phyloP scores from a whole-genome alignment of 2,797 vertebrate species.

The Sebastes jordani region DNA sequence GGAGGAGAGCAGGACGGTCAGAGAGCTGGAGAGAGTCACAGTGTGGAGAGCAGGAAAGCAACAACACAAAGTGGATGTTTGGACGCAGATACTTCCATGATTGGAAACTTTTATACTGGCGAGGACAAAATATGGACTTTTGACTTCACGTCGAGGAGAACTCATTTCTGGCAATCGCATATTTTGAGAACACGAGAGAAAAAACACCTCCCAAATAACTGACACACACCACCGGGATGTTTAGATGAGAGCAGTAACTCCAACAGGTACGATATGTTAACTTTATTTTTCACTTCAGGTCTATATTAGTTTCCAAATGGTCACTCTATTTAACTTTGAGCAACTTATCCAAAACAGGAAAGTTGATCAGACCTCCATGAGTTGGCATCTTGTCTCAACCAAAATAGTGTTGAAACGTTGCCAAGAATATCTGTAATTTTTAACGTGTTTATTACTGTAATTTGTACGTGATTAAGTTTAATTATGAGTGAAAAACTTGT shows the following conservation, averaged over 20 bases:
- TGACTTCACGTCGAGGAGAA: neutral
- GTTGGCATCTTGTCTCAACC: neutral
- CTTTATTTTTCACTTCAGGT: neutral
- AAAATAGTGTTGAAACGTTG: neutral
- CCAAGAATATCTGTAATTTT: too few species aligned
- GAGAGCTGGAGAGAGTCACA: slow-evolving; percentile 10
- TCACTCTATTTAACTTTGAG: neutral
- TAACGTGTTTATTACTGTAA: neutral
- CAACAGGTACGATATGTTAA: slow-evolving; percentile 41
- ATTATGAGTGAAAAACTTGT: neutral
- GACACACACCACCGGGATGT: slow-evolving; percentile 15
- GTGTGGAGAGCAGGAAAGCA: neutral
- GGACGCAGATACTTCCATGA: neutral
- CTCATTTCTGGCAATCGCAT: neutral
- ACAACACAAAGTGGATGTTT: neutral
- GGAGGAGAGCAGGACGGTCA: neutral
- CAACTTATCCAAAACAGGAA: neutral
- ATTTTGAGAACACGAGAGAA: slow-evolving; percentile 3
- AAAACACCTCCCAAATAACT: too few species aligned
- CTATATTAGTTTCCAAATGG: neutral
- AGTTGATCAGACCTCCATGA: neutral
- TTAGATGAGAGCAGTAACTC: slow-evolving; percentile 5
- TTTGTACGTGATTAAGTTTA: neutral
- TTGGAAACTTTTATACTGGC: neutral
- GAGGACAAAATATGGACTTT: neutral